Percentiles rank a stretch among this genome's conserved stretches.
Conservation (phyloP, 2,113 vertebrate species). For the Machaerirhynchus nigripectus region DNA sequence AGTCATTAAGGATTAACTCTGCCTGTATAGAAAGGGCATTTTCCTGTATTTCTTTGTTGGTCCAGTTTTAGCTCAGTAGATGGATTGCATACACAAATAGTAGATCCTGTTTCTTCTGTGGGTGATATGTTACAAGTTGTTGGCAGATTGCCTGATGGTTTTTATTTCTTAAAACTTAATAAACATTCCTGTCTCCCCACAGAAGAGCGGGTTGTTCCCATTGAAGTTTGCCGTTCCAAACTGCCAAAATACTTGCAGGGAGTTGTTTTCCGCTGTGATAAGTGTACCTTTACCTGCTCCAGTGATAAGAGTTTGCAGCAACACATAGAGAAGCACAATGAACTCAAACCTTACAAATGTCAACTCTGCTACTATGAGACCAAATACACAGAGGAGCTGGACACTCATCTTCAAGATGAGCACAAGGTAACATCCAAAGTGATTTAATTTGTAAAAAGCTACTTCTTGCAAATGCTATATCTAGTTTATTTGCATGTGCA, state of each 20-base stretch:
- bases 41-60: background rate
- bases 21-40: background rate
- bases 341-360: slow-evolving; percentile 91
- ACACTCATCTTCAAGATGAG: slow-evolving; percentile 87
- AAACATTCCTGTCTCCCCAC: slow-evolving; percentile 40
- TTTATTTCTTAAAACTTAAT: background rate
- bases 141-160: background rate
- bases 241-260: slow-evolving; percentile 91
- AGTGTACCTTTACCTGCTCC: slow-evolving; percentile 95
- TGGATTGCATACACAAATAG: background rate
- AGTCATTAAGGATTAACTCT: background rate
- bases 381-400: slow-evolving; percentile 84
- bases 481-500: background rate
- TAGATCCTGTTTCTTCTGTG: background rate
- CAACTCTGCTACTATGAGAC: slow-evolving; percentile 94
- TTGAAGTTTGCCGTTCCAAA: slow-evolving; percentile 92
- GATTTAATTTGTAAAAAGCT: background rate
- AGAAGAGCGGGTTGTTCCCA: slow-evolving; percentile 91
- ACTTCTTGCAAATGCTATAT: background rate
- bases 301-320: slow-evolving; percentile 88
- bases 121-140: background rate
- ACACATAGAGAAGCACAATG: slow-evolving; percentile 89
- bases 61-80: background rate
- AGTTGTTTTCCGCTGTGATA: slow-evolving; percentile 89
- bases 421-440: slow-evolving; percentile 84